Conservation (phyloP, 2,113 vertebrate species). For the Dromaius novaehollandiae region DNA sequence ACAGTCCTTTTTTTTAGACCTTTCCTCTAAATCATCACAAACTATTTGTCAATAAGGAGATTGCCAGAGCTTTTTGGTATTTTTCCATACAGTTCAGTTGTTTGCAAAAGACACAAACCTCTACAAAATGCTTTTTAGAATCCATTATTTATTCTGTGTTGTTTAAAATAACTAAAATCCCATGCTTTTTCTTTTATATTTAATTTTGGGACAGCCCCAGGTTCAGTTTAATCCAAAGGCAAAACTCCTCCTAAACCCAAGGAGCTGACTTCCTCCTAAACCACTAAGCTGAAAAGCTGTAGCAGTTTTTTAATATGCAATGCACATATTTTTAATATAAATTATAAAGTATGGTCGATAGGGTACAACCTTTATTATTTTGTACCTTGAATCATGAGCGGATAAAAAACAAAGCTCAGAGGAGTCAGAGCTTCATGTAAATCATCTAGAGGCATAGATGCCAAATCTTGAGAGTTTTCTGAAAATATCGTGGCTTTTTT, state of each 20-base stretch:
- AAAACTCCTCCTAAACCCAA: neutral
- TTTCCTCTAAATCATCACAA: neutral
- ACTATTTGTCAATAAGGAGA: neutral
- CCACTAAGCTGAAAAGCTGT: neutral
- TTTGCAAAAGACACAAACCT: neutral
- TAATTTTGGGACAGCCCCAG: neutral
- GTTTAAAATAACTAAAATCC: neutral
- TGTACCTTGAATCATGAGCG: neutral
- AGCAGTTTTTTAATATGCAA: neutral
- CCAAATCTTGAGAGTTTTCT: neutral
- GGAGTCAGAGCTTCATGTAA: neutral
- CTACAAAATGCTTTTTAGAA: neutral
- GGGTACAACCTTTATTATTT: neutral
- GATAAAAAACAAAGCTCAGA: neutral
- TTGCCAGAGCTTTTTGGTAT: neutral
- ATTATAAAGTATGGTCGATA: neutral
- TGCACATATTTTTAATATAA: neutral
- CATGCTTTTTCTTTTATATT: neutral
- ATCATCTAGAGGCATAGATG: neutral
- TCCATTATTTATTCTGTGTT: neutral
- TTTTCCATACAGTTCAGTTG: neutral
- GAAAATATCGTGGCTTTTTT: accelerated
- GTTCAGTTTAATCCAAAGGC: neutral
- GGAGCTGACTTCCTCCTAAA: too few species aligned
- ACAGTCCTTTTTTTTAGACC: neutral